phyloP scores from a whole-genome alignment of 2,797 vertebrate genomes.

The Lepus townsendii region DNA sequence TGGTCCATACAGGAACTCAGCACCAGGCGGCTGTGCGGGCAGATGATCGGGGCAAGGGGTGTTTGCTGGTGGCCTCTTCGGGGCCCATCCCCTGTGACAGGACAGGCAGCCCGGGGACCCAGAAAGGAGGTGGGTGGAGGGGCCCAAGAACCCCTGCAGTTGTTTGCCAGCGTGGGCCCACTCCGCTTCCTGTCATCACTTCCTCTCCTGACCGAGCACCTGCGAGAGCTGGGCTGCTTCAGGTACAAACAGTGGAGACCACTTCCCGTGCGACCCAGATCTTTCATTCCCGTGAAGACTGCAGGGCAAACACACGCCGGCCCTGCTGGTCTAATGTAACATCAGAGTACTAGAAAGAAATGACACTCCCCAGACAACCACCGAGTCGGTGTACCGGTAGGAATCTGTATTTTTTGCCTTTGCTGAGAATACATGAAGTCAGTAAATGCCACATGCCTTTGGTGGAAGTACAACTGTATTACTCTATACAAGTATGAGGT shows the following conservation, averaged over 20 bases:
- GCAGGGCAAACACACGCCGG: not conserved
- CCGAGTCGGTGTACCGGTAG: conserved; percentile 67
- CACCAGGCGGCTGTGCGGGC: not conserved
- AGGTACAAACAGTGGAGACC: conserved; percentile 20
- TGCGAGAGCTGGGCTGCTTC: not conserved
- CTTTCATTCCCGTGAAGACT: not conserved
- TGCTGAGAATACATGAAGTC: conserved; percentile 77
- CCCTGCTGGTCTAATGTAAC: not conserved
- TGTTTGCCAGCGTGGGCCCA: conserved; percentile 31
- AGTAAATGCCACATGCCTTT: conserved; percentile 81
- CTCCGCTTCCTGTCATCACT: conserved; percentile 65
- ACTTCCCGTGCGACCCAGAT: conserved; percentile 70
- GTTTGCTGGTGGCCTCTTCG: not conserved
- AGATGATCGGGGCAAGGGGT: not conserved
- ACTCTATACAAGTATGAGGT: conserved; percentile 68
- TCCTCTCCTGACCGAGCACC: conserved; percentile 63
- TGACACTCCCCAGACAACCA: conserved; percentile 24
- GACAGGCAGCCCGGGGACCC: not conserved
- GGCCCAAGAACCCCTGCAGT: not conserved
- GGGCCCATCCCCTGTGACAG: not conserved
- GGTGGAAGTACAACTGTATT: conserved; percentile 71
- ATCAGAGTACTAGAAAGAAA: not conserved
- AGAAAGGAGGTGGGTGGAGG: not conserved
- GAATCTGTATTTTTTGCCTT: conserved; percentile 81
- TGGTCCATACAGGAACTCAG: not conserved